Conservation (phyloP, 64 coral and sea anemone genomes). For the Porites lutea region DNA sequence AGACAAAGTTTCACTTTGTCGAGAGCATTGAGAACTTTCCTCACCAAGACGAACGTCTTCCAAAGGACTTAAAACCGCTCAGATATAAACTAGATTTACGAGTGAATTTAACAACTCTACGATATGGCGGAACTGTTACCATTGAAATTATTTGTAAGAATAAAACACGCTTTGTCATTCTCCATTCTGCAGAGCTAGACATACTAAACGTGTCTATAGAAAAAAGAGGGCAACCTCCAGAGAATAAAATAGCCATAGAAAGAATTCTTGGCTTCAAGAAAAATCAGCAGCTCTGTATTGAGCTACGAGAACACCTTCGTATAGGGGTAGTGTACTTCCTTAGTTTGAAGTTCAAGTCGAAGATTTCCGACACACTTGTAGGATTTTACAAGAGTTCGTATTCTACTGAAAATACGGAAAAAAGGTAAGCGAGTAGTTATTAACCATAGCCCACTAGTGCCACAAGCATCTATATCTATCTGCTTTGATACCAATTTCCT, state of each 20-base stretch:
- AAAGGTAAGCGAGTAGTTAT: constrained; percentile 19
- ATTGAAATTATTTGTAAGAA: constrained; percentile 39
- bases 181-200: constrained; percentile 34
- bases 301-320: neutral
- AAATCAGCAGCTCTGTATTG: constrained; percentile 52
- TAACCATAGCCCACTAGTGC: no score
- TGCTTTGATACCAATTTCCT: no score
- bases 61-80: constrained; percentile 40
- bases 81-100: constrained; percentile 49
- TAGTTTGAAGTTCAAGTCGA: constrained; percentile 32
- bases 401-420: neutral
- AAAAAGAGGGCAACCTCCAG: neutral
- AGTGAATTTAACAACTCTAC: constrained; percentile 62
- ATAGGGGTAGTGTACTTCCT: constrained; percentile 29
- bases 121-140: constrained; percentile 34
- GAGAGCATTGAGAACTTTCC: constrained; percentile 40
- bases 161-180: constrained; percentile 47
- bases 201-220: constrained; percentile 18
- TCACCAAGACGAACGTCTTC: constrained; percentile 14
- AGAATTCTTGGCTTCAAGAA: constrained; percentile 24
- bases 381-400: constrained; percentile 72
- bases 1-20: constrained; percentile 25
- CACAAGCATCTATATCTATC: no score
- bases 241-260: neutral
- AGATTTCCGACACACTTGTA: constrained; percentile 62